A percentile compares a stretch with the other conserved stretches of the same genome.
phyloP scores from a whole-genome alignment of 2,888 invertebrate species.

The Pemphredon lugubris region DNA sequence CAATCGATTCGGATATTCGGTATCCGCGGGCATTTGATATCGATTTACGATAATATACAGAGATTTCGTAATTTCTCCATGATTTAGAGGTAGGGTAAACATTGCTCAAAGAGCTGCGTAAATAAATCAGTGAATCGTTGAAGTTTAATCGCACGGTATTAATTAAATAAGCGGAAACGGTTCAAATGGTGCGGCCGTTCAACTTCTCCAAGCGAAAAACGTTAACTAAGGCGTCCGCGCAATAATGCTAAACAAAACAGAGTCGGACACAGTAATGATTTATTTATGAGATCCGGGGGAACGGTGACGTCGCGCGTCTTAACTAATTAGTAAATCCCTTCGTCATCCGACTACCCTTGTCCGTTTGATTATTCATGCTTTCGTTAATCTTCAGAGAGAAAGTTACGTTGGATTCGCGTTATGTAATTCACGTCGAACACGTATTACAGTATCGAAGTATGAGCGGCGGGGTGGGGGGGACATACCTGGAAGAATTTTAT shows the following conservation, averaged over 20 bases:
- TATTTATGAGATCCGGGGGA: background rate
- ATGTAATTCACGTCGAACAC: background rate
- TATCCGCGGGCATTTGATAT: background rate
- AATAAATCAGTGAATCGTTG: too few species aligned
- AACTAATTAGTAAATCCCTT: background rate
- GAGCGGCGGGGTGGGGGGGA: too few species aligned
- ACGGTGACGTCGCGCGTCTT: background rate
- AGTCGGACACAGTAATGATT: background rate
- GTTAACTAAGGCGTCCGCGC: too few species aligned
- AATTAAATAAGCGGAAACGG: too few species aligned
- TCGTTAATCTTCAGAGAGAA: conserved; percentile 13
- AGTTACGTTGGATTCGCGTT: background rate
- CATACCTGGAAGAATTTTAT: conserved; percentile 28
- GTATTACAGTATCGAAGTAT: background rate
- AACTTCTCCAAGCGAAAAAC: too few species aligned
- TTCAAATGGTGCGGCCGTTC: too few species aligned
- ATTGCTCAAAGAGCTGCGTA: too few species aligned
- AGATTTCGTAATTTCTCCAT: too few species aligned
- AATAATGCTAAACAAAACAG: background rate
- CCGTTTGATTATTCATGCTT: conserved; percentile 10
- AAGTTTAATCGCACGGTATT: too few species aligned
- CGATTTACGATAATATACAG: too few species aligned
- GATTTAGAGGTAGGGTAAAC: too few species aligned
- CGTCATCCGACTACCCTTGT: conserved; percentile 1
- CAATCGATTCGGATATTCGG: background rate